Conservation (phyloP, 2,113 vertebrate species). For the Ammospiza nelsoni region DNA sequence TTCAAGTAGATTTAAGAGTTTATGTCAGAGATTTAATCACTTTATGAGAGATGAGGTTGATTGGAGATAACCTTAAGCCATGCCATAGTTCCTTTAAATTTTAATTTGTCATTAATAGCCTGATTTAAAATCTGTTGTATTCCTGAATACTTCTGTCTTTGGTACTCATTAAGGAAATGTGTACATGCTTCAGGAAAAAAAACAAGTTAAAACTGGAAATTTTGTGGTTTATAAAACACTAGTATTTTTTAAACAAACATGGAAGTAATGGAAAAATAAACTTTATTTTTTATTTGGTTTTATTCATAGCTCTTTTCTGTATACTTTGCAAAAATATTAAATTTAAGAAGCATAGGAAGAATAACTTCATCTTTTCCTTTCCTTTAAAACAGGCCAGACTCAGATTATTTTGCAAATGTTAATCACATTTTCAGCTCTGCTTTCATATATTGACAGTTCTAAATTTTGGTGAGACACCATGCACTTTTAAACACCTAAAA, state of each 20-base stretch:
- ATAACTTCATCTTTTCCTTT: background rate
- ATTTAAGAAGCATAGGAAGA: background rate
- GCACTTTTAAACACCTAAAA: background rate
- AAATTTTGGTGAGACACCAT: background rate
- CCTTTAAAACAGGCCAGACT: background rate
- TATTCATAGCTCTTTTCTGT: background rate
- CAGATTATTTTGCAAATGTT: background rate
- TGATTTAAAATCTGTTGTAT: background rate
- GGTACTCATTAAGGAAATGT: background rate
- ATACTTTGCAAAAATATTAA: background rate
- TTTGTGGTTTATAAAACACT: background rate
- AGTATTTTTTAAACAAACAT: background rate
- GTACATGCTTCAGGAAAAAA: background rate
- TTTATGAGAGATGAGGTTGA: background rate
- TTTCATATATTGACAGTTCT: background rate
- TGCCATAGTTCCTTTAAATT: background rate
- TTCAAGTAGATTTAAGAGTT: conserved; percentile 7
- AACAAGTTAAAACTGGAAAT: background rate
- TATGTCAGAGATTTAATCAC: conserved; percentile 19
- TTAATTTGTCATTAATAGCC: background rate
- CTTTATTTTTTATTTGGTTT: background rate
- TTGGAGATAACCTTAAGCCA: background rate
- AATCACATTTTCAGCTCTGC: background rate
- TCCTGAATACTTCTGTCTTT: background rate
- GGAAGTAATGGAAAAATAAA: background rate